Evolutionary conservation across 2,113 vertebrate species (phyloP).

Genomic region (Zosterops pallidus): DNA sequence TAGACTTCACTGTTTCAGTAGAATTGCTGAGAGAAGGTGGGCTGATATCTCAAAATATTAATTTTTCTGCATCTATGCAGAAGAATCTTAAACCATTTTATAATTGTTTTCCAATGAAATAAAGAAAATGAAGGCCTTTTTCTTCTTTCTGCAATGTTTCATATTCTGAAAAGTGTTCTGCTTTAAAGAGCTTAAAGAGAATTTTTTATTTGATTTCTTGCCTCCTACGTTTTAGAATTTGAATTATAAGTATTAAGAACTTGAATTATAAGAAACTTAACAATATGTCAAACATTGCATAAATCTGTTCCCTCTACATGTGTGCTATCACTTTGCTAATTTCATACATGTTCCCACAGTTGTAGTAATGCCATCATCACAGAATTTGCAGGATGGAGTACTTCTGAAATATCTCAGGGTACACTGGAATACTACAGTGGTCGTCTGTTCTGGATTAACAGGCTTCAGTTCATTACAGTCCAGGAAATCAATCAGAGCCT

Average conservation of each 20-base stretch:
- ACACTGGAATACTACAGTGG: constrained; percentile 72
- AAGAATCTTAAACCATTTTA: neutral
- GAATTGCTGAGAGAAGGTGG: neutral
- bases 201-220: neutral
- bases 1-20: neutral
- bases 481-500: constrained; percentile 74
- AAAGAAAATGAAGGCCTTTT: neutral
- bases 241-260: neutral
- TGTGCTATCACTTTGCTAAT: neutral
- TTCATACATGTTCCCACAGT: constrained; percentile 27
- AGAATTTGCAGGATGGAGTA: constrained; percentile 73
- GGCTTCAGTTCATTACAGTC: constrained; percentile 64
- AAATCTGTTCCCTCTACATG: neutral
- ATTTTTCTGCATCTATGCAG: neutral
- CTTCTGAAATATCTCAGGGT: constrained; percentile 68
- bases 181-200: neutral
- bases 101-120: neutral
- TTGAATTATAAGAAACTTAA: neutral
- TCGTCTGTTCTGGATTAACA: constrained; percentile 77
- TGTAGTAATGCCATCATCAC: constrained; percentile 1
- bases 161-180: neutral
- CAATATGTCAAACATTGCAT: neutral
- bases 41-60: neutral
- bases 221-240: neutral
- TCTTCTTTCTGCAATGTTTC: neutral